Base-by-base conservation (phyloP, 2,888 invertebrate species). In the Muschampia plurimacula region DNA sequence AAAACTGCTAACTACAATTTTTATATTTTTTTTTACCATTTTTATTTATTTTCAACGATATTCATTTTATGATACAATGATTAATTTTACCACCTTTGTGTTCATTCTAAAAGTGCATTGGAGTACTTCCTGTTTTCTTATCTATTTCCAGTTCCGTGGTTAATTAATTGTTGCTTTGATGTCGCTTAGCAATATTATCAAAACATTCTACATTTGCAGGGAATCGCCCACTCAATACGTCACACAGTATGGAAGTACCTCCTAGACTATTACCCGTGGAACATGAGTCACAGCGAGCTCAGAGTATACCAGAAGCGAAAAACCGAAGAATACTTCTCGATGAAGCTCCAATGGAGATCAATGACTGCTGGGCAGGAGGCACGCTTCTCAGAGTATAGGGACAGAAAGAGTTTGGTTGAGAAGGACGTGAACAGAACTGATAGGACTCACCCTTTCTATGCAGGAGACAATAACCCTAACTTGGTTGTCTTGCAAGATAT, bases 341-440 rank as follows among this genome's bases (percentile, higher is more conserved):
- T 99, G 99, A 99, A 99, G 87, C 95, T 97, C 28, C 99, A 99
- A 86, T 99, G 99, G 99, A 96, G 97, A 77, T 97, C 97, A 0
- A 97, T 99, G 93, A 97, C 97, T 0, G 95, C 96, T 15, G 96
- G 96, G 0, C 99, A 99, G 88, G 99, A 99, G 86, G 95, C 95
- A 1, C 96, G 91, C 49, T 99, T 99, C 89, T 95, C 97, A 2
- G 97, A 97, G 80, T 98, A 97, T 86, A 95, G 98, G 73, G 99
- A 99, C 81, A 95, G 98, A 78, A 99, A 99, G 91, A 98, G 97
- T 84, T 95, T 99, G 72, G 98, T 99, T 69, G 99, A 99, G 82
- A 99, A 99, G 71, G 99, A 99, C 90, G 99, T 99, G 0, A 98
- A 97, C 77, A 95, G 99, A 78, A 99, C 99, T 0, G 99, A 99